Percentiles rank a stretch among this genome's conserved stretches.
Evolutionary conservation across 2,797 vertebrate genomes (phyloP).

Genomic region (Rhinoraja longicauda): DNA sequence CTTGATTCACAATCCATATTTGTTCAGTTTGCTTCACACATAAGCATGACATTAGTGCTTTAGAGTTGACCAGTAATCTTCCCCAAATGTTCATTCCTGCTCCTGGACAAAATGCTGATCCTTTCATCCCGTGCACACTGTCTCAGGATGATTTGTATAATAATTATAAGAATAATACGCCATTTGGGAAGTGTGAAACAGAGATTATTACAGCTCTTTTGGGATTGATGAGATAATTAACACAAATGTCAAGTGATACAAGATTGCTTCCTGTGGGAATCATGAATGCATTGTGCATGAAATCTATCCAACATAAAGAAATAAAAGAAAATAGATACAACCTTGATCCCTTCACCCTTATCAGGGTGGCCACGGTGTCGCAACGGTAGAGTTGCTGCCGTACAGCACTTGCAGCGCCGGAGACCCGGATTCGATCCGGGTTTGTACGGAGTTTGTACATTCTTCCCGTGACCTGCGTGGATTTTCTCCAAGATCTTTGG

Average conservation of each 20-base stretch:
- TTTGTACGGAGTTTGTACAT: no score
- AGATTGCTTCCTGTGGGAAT: not conserved
- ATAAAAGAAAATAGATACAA: not conserved
- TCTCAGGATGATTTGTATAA: conserved; percentile 1
- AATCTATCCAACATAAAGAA: not conserved
- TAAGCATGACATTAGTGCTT: not conserved
- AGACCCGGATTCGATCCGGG: no score
- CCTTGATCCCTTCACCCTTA: no score
- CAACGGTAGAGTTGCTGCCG: no score
- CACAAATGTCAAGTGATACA: not conserved
- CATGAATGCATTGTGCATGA: not conserved
- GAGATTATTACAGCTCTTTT: conserved; percentile 8
- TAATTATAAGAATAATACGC: not conserved
- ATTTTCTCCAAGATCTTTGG: no score
- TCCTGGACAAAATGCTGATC: not conserved
- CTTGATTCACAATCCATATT: not conserved
- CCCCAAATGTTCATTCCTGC: not conserved
- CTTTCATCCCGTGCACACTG: not conserved
- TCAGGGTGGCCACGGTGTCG: no score
- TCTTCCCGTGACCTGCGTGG: no score
- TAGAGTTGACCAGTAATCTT: not conserved
- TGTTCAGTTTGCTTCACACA: not conserved
- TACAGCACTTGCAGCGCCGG: no score
- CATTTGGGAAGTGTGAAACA: conserved; percentile 14
- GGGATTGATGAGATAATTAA: not conserved